phyloP scores from a whole-genome alignment of 92 coral and sea anemone genomes.

The Anthopleura xanthogrammica region DNA sequence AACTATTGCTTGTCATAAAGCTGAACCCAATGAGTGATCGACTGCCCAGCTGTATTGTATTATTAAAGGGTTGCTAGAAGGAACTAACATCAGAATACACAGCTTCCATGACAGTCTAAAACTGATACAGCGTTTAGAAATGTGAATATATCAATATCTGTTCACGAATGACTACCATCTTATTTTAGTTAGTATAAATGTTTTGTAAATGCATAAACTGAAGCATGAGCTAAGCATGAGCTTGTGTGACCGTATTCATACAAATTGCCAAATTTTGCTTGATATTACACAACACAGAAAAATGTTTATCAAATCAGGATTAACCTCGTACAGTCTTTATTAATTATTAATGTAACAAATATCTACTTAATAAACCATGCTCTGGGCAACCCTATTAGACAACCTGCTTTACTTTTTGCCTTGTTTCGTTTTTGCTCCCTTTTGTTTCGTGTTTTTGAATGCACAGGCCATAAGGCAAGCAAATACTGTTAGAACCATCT shows the following conservation, averaged over 20 bases:
- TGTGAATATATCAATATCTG: slow-evolving; percentile 23
- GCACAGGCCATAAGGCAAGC: slow-evolving; percentile 84
- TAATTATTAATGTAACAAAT: no score
- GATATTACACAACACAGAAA: background rate
- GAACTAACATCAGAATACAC: no score
- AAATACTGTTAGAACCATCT: slow-evolving; percentile 93
- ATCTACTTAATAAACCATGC: no score
- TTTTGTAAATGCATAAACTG: background rate
- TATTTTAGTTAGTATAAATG: background rate
- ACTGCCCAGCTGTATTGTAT: background rate
- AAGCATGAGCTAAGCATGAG: background rate
- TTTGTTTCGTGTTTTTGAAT: background rate
- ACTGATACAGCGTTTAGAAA: background rate
- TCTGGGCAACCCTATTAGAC: background rate
- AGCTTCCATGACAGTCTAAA: background rate
- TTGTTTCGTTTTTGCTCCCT: slow-evolving; percentile 8
- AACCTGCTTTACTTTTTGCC: background rate
- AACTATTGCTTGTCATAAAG: background rate
- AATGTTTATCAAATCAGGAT: background rate
- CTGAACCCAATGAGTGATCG: background rate
- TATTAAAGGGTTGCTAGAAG: background rate
- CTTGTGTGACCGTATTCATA: background rate
- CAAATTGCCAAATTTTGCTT: background rate
- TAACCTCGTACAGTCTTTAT: no score
- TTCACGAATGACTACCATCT: slow-evolving; percentile 21